Evolutionary conservation across 2,888 invertebrate genomes (phyloP).

Genomic region (Melanargia galathea): DNA sequence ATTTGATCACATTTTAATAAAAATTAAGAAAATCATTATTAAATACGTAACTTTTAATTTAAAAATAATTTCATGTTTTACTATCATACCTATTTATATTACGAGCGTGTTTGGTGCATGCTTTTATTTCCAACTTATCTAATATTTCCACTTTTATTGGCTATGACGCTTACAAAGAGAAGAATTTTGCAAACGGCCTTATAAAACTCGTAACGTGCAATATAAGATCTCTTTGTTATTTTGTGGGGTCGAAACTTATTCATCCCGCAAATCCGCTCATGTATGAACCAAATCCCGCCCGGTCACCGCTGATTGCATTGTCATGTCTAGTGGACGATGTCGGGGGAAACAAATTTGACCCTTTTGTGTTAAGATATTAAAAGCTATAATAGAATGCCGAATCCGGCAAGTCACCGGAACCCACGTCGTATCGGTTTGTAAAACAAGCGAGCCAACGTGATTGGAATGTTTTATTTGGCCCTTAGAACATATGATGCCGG

Average conservation of each 20-base stretch:
- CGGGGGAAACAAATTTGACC: slow-evolving; percentile 43
- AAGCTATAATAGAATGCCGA: slow-evolving; percentile 44
- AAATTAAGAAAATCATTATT: no score
- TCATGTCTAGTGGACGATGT: slow-evolving; percentile 70
- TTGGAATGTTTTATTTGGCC: slow-evolving; percentile 79
- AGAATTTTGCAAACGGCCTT: slow-evolving; percentile 74
- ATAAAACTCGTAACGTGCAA: slow-evolving; percentile 74
- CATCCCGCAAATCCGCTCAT: slow-evolving; percentile 81
- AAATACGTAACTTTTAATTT: no score
- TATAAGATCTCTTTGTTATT: slow-evolving; percentile 76
- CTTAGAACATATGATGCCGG: slow-evolving; percentile 77
- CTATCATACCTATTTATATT: no score
- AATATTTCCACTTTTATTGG: slow-evolving; percentile 31
- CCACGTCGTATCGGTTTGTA: slow-evolving; percentile 79
- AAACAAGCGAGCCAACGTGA: slow-evolving; percentile 80
- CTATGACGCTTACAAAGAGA: slow-evolving; percentile 50
- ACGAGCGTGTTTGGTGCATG: neutral
- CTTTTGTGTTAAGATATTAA: slow-evolving; percentile 42
- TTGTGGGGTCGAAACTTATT: slow-evolving; percentile 81
- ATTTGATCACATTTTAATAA: no score
- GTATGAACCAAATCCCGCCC: slow-evolving; percentile 80
- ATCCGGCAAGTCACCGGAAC: slow-evolving; percentile 50
- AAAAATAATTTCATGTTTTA: no score
- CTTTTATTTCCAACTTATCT: neutral
- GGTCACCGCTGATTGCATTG: slow-evolving; percentile 83